Evolutionary conservation across 2,888 invertebrate genomes (phyloP).

Genomic region (Leistus spinibarbis): DNA sequence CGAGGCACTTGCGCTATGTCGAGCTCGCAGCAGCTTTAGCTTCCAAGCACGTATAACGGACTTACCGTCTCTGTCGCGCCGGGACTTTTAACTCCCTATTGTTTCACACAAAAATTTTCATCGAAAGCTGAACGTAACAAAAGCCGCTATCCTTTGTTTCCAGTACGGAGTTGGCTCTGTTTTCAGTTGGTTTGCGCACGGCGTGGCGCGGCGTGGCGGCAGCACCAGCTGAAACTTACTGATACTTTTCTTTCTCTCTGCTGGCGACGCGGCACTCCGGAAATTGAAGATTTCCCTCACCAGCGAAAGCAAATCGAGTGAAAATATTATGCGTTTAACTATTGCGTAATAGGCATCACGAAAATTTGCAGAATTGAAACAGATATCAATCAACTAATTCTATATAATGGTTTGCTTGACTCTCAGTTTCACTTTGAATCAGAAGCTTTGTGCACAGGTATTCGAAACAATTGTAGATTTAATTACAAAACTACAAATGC

Average conservation of each 20-base stretch:
- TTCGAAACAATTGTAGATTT: not conserved
- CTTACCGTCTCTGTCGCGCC: not conserved
- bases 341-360: not conserved
- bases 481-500: not conserved
- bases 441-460: not conserved
- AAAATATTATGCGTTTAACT: not conserved
- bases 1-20: not conserved
- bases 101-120: constrained; percentile 5
- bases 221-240: not conserved
- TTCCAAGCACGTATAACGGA: constrained; percentile 3
- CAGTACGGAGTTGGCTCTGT: not conserved
- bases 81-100: constrained; percentile 4
- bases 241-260: not conserved
- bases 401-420: not conserved
- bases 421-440: not conserved
- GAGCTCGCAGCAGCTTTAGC: not conserved
- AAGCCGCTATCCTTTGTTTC: not conserved
- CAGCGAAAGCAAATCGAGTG: not conserved
- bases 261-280: not conserved
- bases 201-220: too few relatives aligned
- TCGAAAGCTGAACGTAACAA: constrained; percentile 9
- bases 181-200: not conserved
- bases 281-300: not conserved
- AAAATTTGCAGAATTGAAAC: not conserved
- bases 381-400: not conserved